Evolutionary conservation across 2,888 invertebrate species (phyloP), one percentile per base, ranked within the genome.

Genomic region (Nowickia ferox): DNA sequence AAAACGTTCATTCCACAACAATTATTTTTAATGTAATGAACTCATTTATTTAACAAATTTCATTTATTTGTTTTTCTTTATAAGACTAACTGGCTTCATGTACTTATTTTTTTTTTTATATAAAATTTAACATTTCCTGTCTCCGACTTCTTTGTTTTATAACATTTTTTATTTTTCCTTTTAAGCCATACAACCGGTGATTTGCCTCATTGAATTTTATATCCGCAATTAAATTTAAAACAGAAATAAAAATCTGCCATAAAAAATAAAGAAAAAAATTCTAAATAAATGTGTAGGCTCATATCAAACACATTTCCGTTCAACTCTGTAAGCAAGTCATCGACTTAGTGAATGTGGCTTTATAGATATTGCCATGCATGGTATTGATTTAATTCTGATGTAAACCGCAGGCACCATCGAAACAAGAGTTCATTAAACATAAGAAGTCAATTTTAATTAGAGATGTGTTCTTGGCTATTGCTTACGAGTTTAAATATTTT

Each of bases 201-300:
- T 65, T 65, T 57, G 72, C 79, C 72, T 80, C 65, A 65, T 57
- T 72, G 48, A 80, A 40, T 72, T 65, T 80, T 72, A 65, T 57
- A 66, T 40, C 59, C 66, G 44, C 9, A 13, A 65, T 42, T 69
- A 19, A 40, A 57, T 59, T 59, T 22, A 59, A 30, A 30, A 42
- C 8, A 48, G 13, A 46, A 55, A 46, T 19, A 57, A 9, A 15
- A 66, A 22, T 42, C 38, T 51, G 10, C 30, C 30, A 30, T 30
- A 30, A 30, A 6, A 57, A 74, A 63, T 40, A 17, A 2, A 57
- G 40, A 46, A 17, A 15, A 30, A 46, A 40, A 15, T 8, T 22
- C 17, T 13, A 65, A 55, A 48, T 57, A 55, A 48, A 65, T 48
- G 15, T 51, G 48, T 42, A 19, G 53, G 30, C 30, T 51, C 17